Evolutionary conservation across 2,888 invertebrate genomes (phyloP), one percentile per base, ranked within the genome.

Genomic region (Drosophila robusta): DNA sequence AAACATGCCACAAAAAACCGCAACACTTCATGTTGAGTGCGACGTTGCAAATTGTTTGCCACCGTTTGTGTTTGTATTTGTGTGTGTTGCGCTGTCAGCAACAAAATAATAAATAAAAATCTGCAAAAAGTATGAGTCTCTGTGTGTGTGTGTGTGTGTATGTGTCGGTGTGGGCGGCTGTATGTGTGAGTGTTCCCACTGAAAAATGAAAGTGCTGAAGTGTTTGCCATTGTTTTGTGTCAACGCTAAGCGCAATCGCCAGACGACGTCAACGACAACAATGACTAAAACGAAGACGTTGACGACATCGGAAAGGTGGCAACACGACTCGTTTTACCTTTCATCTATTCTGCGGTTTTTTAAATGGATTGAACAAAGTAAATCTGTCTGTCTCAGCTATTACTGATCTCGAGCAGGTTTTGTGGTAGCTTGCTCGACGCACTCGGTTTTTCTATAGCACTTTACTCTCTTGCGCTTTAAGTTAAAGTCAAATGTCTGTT

Each of bases 31-130:
- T 61, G 70, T 77, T 84, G 85, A 83, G 82, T 83, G 81, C 79
- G 67, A 81, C 67, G 62, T 70, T 76, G 83, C 79, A 81, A 84
- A 81, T 85, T 87, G 85, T 80, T 73, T 87, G 72, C 62, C 61
- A 41, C 50, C 45, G 51, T 56, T 64, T 71, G 44, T 52, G 58
- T 51, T n/a, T 55, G 42, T 56, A 29, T 14, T 34, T 34, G 44
- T 60, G 58, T 51, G 36, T 34, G 62, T 38, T 42, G 56, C 29
- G 50, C 52, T 72, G 67, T 72, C 66, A 72, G 56, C 51, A 42
- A 34, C 56, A 71, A 75, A 87, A 85, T 78, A 84, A 89, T 85
- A 87, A 84, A 89, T 89, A 84, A 75, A 84, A 84, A 83, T 87
- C 68, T 54, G 46, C 58, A 70, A 83, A 87, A 80, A 84, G 66